These are phyloP conservation scores for Megamerina dolium DNA, from an alignment of 2,888 invertebrate species.

Conservation along the genomic window DNA sequence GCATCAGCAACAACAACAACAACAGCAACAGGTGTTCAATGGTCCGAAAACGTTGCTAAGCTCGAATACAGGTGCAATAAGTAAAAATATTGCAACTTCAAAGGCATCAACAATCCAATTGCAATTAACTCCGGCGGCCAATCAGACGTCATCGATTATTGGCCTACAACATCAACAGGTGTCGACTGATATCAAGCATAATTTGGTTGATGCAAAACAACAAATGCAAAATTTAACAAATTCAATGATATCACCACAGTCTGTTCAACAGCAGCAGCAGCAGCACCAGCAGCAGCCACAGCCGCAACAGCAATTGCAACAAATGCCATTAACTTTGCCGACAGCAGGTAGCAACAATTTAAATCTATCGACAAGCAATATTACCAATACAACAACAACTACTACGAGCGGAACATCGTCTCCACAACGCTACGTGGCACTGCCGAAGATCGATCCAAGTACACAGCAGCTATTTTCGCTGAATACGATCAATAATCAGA, in stretches of 20 bases:
- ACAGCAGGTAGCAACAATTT: too few relatives aligned
- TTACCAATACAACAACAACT: conserved; percentile 1
- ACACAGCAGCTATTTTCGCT: conserved; percentile 48
- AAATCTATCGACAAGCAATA: background rate
- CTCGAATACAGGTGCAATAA: conserved; percentile 12
- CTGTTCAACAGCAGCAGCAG: conserved; percentile 16
- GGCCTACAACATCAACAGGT: conserved; percentile 4
- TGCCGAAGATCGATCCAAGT: conserved; percentile 46
- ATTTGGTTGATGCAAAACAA: too few relatives aligned
- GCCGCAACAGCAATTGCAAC: conserved; percentile 4
- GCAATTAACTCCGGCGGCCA: conserved; percentile 10
- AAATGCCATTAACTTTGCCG: conserved; percentile 20
- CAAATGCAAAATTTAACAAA: conserved; percentile 5
- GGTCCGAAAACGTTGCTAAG: conserved; percentile 11
- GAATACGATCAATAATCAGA: conserved; percentile 48
- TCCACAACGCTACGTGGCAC: conserved; percentile 41
- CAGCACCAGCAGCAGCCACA: conserved; percentile 8
- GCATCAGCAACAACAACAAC: conserved; percentile 21
- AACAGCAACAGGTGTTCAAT: conserved; percentile 24
- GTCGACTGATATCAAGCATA: background rate
- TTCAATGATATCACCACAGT: conserved; percentile 1
- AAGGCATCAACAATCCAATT: conserved; percentile 15
- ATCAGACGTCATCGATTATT: background rate
- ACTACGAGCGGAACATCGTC: background rate
- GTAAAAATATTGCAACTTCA: conserved; percentile 10